phyloP scores from a whole-genome alignment of 1,140 invertebrate genomes.

The Aplysia californica region DNA sequence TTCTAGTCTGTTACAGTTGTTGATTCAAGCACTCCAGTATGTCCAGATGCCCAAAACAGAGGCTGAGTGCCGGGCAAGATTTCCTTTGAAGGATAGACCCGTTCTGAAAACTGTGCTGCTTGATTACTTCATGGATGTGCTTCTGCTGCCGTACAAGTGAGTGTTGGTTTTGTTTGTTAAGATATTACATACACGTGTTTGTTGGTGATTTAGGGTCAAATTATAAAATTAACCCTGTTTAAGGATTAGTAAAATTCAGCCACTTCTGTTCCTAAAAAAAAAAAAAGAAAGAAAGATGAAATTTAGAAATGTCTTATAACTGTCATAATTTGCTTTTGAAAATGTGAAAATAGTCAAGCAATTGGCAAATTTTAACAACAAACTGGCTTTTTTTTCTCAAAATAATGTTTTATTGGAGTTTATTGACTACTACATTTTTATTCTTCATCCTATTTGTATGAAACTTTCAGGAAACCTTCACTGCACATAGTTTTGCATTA shows the following conservation, averaged over 20 bases:
- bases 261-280: neutral
- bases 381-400: no score
- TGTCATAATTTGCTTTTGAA: neutral
- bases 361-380: neutral
- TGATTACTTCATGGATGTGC: constrained; percentile 83
- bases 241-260: neutral
- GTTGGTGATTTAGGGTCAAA: neutral
- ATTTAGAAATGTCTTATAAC: neutral
- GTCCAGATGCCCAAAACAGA: constrained; percentile 77
- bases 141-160: constrained; percentile 88
- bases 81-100: constrained; percentile 76
- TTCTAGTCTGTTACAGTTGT: constrained; percentile 76
- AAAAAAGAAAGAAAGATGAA: neutral
- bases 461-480: no score
- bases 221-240: neutral
- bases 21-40: constrained; percentile 83
- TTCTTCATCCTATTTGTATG: no score
- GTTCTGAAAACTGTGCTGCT: constrained; percentile 78
- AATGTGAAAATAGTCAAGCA: neutral
- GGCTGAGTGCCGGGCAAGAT: constrained; percentile 73
- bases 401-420: no score
- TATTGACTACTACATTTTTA: no score
- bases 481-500: no score
- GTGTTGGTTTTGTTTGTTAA: constrained; percentile 27
- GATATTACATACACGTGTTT: neutral